phyloP scores from a whole-genome alignment of 2,113 vertebrate species.

The Pelecanus crispus region DNA sequence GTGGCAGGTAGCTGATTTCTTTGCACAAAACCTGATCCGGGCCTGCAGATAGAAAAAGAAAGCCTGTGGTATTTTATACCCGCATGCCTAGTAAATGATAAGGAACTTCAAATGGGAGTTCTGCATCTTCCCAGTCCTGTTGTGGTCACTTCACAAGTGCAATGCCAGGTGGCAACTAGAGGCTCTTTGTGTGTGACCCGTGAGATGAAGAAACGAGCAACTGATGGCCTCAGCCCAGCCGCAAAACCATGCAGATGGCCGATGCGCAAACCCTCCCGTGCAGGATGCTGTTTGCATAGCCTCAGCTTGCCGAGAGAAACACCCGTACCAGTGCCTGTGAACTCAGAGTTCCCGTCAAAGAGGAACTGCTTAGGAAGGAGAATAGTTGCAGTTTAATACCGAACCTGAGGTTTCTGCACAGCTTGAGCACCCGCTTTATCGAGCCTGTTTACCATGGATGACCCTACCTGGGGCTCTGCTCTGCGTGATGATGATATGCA shows the following conservation, averaged over 20 bases:
- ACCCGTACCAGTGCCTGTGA: neutral
- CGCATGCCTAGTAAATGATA: fast-evolving
- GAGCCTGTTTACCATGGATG: fast-evolving
- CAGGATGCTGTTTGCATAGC: fast-evolving
- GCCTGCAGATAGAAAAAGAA: neutral
- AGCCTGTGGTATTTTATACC: neutral
- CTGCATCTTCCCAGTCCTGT: neutral
- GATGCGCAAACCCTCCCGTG: fast-evolving
- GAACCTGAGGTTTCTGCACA: neutral
- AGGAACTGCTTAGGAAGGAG: neutral
- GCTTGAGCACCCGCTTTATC: neutral
- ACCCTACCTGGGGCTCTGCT: neutral
- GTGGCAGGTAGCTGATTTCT: neutral
- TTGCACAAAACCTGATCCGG: neutral
- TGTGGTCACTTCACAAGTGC: neutral
- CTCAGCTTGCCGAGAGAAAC: neutral
- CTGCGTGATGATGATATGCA: fast-evolving
- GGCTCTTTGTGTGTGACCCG: neutral
- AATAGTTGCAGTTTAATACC: neutral
- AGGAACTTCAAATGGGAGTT: neutral
- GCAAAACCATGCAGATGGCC: fast-evolving
- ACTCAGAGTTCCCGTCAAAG: neutral
- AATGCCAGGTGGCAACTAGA: neutral
- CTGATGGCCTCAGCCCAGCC: neutral
- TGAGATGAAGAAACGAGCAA: neutral